These are phyloP conservation scores for Lasioglossum pauxillum DNA, from an alignment of 2,888 invertebrate genomes.

Conservation along the genomic window DNA sequence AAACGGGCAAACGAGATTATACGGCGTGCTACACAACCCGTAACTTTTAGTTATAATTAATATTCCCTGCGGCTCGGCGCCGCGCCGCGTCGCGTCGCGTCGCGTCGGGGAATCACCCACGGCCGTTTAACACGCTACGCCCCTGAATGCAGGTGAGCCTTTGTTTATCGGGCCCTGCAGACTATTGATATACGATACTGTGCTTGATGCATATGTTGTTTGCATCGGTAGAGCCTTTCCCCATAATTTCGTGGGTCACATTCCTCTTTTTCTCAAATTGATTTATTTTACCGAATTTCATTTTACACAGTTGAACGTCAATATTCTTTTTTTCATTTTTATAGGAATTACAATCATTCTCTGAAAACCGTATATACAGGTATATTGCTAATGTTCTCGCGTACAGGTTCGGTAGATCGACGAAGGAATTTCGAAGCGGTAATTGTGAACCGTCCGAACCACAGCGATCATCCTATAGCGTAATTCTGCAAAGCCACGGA, in stretches of 20 bases:
- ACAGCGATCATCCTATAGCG: not conserved
- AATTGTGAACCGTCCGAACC: not conserved
- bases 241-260: not conserved
- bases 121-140: not conserved
- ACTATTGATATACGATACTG: constrained; percentile 1
- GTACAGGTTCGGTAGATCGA: not conserved
- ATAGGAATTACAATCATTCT: not conserved
- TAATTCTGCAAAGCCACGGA: not conserved
- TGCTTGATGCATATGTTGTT: not conserved
- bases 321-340: not conserved
- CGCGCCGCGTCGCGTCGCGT: not conserved
- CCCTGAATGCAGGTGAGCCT: constrained; percentile 1
- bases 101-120: not conserved
- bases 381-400: too few relatives aligned
- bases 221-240: not conserved
- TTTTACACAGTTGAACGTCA: not conserved
- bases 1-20: constrained; percentile 31
- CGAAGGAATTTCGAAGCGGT: not conserved
- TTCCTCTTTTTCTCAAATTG: not conserved
- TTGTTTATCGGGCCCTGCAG: constrained; percentile 18
- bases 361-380: too few relatives aligned
- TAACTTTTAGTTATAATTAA: constrained; percentile 41
- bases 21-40: not conserved
- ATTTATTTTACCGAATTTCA: not conserved
- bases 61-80: not conserved